Evolutionary conservation across 1,140 invertebrate genomes (phyloP), one percentile per base, ranked within the genome.

Genomic region (Procambarus clarkii): DNA sequence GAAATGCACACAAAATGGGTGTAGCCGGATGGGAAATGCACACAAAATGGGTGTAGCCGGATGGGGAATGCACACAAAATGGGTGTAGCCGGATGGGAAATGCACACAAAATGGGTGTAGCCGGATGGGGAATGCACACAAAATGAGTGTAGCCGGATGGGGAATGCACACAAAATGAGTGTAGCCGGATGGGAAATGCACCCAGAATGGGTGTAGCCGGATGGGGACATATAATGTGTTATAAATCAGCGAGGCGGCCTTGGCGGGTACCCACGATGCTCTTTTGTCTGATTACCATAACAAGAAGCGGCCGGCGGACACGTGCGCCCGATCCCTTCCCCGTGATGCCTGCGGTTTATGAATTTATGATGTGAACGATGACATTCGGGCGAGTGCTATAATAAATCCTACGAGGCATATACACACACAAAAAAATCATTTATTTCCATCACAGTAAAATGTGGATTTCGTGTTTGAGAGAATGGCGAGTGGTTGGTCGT

Each of bases 211-310:
- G 60, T 18, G 60, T 18, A n/a, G 60, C 13, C 21, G 9, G 9
- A 15, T 18, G 18, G 64, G 18, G 64, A 69, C 13, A 18, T 69
- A 34, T 34, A 9, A 21, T 74, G 24, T 74, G 34, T 74, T 64
- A 9, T 64, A 18, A 64, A 64, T 64, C 5, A 2, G 60, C 18
- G 60, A 64, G 34, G 45, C 71, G 69, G 84, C 48, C 60, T 86
- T 80, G n/a, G 74, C 58, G 45, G 78, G 24, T 77, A 88, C 77
- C 78, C 78, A 74, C 60, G 78, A 80, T 81, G 78, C 64, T 88
- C 79, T 88, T 88, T 69, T 88, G 87, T 82, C 79, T n/a, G 44
- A 88, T 88, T 88, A 82, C 78, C 87, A 88, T 88, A 88, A 88
- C 87, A 88, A 88, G 87, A 64, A 78, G 46, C 79, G 79, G 60